Evolutionary conservation across 2,113 vertebrate species (phyloP).

Genomic region (Rhipidura dahli): DNA sequence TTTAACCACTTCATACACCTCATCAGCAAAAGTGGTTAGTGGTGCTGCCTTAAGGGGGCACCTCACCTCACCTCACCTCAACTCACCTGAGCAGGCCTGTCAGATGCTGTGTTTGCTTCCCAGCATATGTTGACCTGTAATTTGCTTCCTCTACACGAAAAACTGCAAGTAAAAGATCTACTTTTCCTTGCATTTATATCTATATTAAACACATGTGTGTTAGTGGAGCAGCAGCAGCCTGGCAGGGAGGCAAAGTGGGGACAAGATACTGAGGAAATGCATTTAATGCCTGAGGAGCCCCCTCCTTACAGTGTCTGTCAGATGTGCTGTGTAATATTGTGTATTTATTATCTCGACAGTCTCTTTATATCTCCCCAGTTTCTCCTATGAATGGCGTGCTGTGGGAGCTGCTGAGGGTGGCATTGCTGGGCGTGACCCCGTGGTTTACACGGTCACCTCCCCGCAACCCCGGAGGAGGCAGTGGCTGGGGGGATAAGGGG

Average conservation of each 20-base stretch:
- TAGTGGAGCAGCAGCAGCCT: background rate
- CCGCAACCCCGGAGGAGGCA: background rate
- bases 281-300: background rate
- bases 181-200: rapidly evolving
- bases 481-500: background rate
- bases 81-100: rapidly evolving
- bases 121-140: rapidly evolving
- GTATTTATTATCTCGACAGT: rapidly evolving
- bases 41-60: rapidly evolving
- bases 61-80: rapidly evolving
- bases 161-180: background rate
- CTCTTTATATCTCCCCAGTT: rapidly evolving
- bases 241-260: background rate
- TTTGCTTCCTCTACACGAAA: background rate
- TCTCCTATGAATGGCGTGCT: rapidly evolving
- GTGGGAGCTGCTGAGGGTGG: background rate
- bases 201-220: background rate
- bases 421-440: no score
- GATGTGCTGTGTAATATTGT: no score
- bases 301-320: rapidly evolving
- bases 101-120: background rate
- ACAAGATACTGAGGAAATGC: rapidly evolving
- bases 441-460: rapidly evolving
- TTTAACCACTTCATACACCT: background rate
- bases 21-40: background rate